A percentile compares a stretch with the other conserved stretches of the same genome.
Evolutionary conservation across 2,797 vertebrate genomes (phyloP).

Genomic region (Tangara arthus): DNA sequence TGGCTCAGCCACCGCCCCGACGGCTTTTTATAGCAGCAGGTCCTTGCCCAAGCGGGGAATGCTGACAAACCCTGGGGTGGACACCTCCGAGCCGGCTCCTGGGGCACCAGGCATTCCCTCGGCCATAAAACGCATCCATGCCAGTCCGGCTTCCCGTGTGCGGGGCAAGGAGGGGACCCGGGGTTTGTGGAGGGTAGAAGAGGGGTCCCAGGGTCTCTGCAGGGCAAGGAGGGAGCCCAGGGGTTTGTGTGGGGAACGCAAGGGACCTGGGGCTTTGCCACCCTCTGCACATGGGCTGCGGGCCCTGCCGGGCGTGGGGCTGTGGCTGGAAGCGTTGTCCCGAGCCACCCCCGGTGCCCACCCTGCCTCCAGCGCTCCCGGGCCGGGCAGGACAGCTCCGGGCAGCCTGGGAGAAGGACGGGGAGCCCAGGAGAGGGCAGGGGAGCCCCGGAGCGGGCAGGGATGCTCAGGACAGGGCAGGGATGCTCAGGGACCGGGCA

Average conservation of each 20-base stretch:
- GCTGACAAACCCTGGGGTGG: not conserved
- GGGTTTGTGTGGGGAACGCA: not conserved
- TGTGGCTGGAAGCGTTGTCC: not conserved
- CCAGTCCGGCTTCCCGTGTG: not conserved
- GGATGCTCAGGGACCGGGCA: too few relatives aligned
- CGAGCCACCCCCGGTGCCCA: not conserved
- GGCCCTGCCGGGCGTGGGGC: not conserved
- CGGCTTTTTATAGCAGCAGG: not conserved
- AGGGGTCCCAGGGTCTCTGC: not conserved
- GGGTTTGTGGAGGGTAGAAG: not conserved
- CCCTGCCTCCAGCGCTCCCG: not conserved
- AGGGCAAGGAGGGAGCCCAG: not conserved
- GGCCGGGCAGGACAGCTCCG: not conserved
- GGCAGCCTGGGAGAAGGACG: not conserved
- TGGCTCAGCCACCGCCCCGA: not conserved
- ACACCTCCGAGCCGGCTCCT: fast-evolving
- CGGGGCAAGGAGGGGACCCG: not conserved
- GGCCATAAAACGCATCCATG: fast-evolving
- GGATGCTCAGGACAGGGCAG: too few relatives aligned
- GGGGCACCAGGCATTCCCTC: too few relatives aligned
- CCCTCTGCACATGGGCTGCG: not conserved
- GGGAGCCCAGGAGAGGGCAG: too few relatives aligned
- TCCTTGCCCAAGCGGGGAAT: not conserved
- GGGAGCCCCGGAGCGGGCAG: too few relatives aligned
- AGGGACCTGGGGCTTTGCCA: not conserved